Conservation (phyloP, 1,140 invertebrate genomes). For the Orussus abietinus region DNA sequence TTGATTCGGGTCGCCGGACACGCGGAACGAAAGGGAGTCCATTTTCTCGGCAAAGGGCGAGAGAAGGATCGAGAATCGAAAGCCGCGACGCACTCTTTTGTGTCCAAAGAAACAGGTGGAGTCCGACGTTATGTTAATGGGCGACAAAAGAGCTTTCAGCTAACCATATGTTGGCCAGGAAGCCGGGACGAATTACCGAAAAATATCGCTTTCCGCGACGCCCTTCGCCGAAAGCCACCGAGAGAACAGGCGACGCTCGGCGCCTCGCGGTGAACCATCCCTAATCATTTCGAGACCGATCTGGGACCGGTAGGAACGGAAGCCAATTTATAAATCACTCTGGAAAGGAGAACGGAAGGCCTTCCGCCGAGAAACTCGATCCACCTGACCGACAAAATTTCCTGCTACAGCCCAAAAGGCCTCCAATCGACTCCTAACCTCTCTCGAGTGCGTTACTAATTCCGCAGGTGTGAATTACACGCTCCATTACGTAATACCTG, state of each 20-base stretch:
- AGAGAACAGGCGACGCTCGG: constrained; percentile 8
- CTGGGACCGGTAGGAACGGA: constrained; percentile 21
- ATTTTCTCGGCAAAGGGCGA: too few relatives aligned
- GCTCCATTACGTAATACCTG: too few relatives aligned
- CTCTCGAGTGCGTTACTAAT: too few relatives aligned
- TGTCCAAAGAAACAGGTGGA: constrained; percentile 39
- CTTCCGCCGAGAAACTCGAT: too few relatives aligned
- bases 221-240: background rate
- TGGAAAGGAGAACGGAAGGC: constrained; percentile 1
- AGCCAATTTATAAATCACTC: constrained; percentile 28
- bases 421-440: too few relatives aligned
- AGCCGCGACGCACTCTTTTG: too few relatives aligned
- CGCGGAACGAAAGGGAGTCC: too few relatives aligned
- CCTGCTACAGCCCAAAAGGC: too few relatives aligned
- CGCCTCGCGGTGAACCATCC: constrained; percentile 12
- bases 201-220: constrained; percentile 7
- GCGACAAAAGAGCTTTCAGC: constrained; percentile 27
- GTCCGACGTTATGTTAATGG: constrained; percentile 35
- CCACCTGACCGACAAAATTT: too few relatives aligned
- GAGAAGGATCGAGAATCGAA: too few relatives aligned
- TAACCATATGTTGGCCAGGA: constrained; percentile 40
- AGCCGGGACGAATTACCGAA: background rate
- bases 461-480: too few relatives aligned
- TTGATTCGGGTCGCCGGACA: too few relatives aligned
- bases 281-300: constrained; percentile 10